A percentile compares a stretch with the other conserved stretches of the same genome.
Conservation (phyloP, 2,888 invertebrate species). For the Himalopsyche kuldschensis region DNA sequence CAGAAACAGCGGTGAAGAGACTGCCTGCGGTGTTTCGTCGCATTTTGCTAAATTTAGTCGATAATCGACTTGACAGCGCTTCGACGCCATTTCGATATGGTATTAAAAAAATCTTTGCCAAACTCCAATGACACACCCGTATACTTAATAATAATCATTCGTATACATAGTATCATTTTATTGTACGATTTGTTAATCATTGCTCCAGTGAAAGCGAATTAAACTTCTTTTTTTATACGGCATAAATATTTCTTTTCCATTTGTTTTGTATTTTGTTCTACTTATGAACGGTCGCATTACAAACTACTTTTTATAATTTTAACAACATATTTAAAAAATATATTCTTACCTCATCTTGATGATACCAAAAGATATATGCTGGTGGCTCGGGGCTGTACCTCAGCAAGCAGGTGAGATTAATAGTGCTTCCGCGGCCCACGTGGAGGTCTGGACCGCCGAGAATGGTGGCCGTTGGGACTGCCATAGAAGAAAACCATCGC, state of each 20-base stretch:
- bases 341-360: conserved; percentile 75
- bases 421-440: conserved; percentile 81
- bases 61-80: not conserved
- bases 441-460: conserved; percentile 79
- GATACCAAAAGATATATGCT: conserved; percentile 82
- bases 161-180: too few species aligned
- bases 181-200: too few species aligned
- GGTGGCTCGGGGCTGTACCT: conserved; percentile 80
- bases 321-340: too few species aligned
- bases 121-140: too few species aligned
- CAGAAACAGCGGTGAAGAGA: not conserved
- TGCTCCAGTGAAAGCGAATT: too few species aligned
- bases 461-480: conserved; percentile 80
- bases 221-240: too few species aligned
- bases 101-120: not conserved
- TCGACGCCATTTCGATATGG: not conserved
- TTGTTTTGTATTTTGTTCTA: too few species aligned
- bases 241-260: too few species aligned
- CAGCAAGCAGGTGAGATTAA: conserved; percentile 81
- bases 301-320: too few species aligned
- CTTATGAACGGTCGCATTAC: too few species aligned
- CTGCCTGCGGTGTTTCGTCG: not conserved
- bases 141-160: not conserved
- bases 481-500: conserved; percentile 44
- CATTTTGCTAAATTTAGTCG: not conserved